phyloP scores from a whole-genome alignment of 1,140 invertebrate genomes.

The Papilio dardanus region DNA sequence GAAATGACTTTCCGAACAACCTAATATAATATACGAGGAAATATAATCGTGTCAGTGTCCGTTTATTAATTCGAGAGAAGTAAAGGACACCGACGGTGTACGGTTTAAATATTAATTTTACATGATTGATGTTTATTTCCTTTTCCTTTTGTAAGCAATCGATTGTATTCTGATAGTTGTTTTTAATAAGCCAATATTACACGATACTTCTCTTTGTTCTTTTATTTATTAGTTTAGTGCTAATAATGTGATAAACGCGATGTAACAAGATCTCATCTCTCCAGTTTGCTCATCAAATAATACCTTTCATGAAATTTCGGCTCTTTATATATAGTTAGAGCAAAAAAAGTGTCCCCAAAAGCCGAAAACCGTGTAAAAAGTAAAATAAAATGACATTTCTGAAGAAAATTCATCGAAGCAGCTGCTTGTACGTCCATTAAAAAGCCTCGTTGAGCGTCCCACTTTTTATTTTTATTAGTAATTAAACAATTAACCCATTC shows the following conservation, averaged over 20 bases:
- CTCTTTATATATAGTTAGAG: neutral
- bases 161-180: neutral
- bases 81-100: slow-evolving; percentile 48
- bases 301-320: neutral
- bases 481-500: slow-evolving; percentile 81
- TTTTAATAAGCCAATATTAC: too few species aligned
- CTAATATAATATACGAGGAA: neutral
- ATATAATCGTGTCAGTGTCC: neutral
- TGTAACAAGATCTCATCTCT: too few species aligned
- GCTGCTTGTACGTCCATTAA: slow-evolving; percentile 62
- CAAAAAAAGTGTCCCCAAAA: slow-evolving; percentile 12
- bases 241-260: too few species aligned
- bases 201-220: neutral
- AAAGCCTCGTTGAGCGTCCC: slow-evolving; percentile 53
- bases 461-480: slow-evolving; percentile 80
- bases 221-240: too few species aligned
- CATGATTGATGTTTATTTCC: slow-evolving; percentile 59
- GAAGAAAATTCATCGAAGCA: slow-evolving; percentile 48
- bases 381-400: slow-evolving; percentile 36
- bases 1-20: too few species aligned
- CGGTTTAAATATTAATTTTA: slow-evolving; percentile 59
- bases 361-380: slow-evolving; percentile 25
- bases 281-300: too few species aligned
- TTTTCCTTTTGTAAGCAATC: slow-evolving; percentile 40
- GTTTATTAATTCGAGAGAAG: neutral